These are phyloP conservation scores for Tamias sibiricus DNA, from an alignment of 2,113 vertebrate genomes.

Conservation along the genomic window DNA sequence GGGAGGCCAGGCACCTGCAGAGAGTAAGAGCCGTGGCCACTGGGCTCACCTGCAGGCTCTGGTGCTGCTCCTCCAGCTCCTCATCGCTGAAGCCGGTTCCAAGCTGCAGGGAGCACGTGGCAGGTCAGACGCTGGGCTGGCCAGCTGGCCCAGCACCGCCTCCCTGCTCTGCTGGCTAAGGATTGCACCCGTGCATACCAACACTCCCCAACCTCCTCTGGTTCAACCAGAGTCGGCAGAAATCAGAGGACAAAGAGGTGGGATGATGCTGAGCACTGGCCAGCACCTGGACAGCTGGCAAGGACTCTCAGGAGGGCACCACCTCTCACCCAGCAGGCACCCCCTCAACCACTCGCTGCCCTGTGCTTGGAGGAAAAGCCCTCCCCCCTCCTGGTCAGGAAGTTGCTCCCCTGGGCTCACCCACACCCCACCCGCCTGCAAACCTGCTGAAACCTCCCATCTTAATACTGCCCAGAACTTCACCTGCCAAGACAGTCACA, in stretches of 20 bases:
- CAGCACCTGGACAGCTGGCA: not conserved
- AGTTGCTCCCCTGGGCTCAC: not conserved
- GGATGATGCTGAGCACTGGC: not conserved
- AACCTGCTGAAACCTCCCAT: no score
- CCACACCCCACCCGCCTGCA: not conserved
- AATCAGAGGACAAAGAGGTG: not conserved
- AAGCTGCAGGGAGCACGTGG: constrained; percentile 85
- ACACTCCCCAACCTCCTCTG: accelerated
- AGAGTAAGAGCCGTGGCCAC: not conserved
- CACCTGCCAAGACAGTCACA: not conserved
- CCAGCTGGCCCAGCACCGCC: no score
- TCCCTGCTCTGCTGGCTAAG: not conserved
- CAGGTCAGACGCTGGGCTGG: not conserved
- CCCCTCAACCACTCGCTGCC: not conserved
- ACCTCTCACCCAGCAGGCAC: accelerated
- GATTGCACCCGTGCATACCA: accelerated
- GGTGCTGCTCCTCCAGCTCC: constrained; percentile 91
- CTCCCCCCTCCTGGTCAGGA: not conserved
- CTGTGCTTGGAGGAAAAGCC: not conserved
- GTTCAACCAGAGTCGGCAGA: not conserved
- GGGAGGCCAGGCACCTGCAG: no score
- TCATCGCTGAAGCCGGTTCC: constrained; percentile 96
- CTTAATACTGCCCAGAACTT: no score
- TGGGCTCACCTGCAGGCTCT: constrained; percentile 90
- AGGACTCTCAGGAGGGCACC: accelerated